These are phyloP conservation scores for Nansenia antarctica DNA, from an alignment of 2,113 vertebrate species.

Conservation along the genomic window DNA sequence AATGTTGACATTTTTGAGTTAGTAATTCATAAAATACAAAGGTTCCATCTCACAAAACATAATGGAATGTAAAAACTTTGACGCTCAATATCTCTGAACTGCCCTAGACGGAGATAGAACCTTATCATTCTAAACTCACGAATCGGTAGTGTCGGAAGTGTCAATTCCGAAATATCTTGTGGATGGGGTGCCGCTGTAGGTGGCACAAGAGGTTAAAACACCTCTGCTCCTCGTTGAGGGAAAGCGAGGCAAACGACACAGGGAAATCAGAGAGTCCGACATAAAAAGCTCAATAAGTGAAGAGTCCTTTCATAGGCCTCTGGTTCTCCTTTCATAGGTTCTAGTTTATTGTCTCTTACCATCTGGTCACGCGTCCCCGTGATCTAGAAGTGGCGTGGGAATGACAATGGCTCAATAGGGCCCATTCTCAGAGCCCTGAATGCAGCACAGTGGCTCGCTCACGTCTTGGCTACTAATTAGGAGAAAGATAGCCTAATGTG, in stretches of 20 bases:
- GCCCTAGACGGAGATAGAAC: no score
- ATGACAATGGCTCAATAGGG: constrained; percentile 30
- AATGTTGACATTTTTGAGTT: no score
- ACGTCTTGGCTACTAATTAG: constrained; percentile 21
- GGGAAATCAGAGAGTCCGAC: not conserved
- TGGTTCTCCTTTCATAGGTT: no score
- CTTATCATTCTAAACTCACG: no score
- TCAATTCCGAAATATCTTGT: not conserved
- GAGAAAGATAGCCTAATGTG: not conserved
- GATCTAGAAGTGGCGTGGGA: constrained; percentile 39
- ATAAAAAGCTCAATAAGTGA: not conserved
- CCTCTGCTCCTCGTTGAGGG: not conserved
- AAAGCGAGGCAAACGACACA: no score
- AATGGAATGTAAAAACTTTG: no score
- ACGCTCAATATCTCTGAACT: no score
- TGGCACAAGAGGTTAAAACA: constrained; percentile 15
- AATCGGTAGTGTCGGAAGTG: no score
- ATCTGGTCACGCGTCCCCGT: constrained; percentile 44
- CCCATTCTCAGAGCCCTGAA: constrained; percentile 21
- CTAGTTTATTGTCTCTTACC: constrained; percentile 28
- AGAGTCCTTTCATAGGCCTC: constrained; percentile 17
- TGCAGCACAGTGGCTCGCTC: constrained; percentile 1
- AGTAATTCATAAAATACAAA: no score
- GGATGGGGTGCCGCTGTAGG: not conserved
- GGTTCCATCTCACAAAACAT: no score